Evolutionary conservation across 2,888 invertebrate species (phyloP).

Genomic region (Teleogryllus oceanicus): DNA sequence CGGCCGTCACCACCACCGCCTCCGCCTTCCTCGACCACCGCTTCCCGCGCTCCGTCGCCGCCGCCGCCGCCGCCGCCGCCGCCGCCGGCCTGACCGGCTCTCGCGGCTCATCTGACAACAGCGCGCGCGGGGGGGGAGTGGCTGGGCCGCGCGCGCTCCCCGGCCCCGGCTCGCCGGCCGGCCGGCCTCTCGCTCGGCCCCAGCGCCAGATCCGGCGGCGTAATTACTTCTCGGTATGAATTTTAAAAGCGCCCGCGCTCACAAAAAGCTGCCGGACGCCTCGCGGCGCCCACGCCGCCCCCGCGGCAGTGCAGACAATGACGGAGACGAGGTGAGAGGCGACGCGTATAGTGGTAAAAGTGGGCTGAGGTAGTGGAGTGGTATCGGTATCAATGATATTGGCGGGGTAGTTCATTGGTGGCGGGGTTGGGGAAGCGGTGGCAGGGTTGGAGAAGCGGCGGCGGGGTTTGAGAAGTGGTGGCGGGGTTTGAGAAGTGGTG

Average conservation of each 20-base stretch:
- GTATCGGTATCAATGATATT: no score
- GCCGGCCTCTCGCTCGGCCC: neutral
- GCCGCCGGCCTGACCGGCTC: neutral
- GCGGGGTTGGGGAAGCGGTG: no score
- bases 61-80: neutral
- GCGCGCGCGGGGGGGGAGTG: neutral
- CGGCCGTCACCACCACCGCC: neutral
- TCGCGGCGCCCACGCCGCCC: neutral
- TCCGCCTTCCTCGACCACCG: neutral
- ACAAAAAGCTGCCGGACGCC: neutral
- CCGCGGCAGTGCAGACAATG: neutral
- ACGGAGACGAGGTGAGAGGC: no score
- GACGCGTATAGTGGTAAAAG: no score
- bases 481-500: no score
- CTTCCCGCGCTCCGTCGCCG: neutral
- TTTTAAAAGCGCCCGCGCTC: neutral
- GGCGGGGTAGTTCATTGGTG: no score
- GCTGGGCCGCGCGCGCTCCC: neutral
- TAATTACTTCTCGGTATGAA: conserved; percentile 18
- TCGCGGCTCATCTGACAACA: neutral
- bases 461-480: no score
- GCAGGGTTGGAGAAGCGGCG: no score
- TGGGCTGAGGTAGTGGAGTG: no score
- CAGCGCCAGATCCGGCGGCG: neutral
- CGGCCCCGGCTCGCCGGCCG: neutral